Percentiles rank a stretch among this genome's conserved stretches.
Evolutionary conservation across 1,140 invertebrate species (phyloP).

Genomic region (Drosophila lini): DNA sequence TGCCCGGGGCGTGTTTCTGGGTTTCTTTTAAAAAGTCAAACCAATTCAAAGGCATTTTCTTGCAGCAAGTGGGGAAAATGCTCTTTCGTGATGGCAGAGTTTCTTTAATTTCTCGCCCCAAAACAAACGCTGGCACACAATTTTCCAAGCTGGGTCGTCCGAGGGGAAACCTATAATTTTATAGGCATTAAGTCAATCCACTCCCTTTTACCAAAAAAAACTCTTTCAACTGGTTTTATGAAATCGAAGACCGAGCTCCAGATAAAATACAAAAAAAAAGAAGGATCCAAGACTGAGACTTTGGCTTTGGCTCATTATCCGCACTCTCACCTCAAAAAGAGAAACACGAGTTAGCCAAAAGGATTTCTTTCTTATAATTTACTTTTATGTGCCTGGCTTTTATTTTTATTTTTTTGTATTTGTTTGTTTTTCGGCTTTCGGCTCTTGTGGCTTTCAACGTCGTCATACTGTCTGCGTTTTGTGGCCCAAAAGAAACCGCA

Average conservation of each 20-base stretch:
- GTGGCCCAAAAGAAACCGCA: constrained; percentile 69
- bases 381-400: constrained; percentile 32
- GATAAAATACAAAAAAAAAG: constrained; percentile 1
- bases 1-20: constrained; percentile 74
- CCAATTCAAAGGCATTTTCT: constrained; percentile 64
- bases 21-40: constrained; percentile 50
- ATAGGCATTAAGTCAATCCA: constrained; percentile 73
- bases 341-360: constrained; percentile 54
- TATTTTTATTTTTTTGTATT: constrained; percentile 18
- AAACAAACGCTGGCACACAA: constrained; percentile 48
- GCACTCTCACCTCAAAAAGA: constrained; percentile 63
- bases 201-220: constrained; percentile 30
- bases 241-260: constrained; percentile 29
- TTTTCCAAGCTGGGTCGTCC: constrained; percentile 58
- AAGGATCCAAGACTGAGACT: constrained; percentile 31
- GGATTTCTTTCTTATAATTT: constrained; percentile 48
- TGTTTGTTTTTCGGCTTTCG: constrained; percentile 40
- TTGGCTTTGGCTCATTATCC: constrained; percentile 65
- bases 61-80: constrained; percentile 56
- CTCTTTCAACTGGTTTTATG: constrained; percentile 62
- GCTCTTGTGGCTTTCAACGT: constrained; percentile 48
- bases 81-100: constrained; percentile 54
- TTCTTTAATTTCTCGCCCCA: constrained; percentile 71
- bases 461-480: constrained; percentile 80
- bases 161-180: constrained; percentile 76